Conservation (phyloP, 2,797 vertebrate species). For the Eulemur albifrons region DNA sequence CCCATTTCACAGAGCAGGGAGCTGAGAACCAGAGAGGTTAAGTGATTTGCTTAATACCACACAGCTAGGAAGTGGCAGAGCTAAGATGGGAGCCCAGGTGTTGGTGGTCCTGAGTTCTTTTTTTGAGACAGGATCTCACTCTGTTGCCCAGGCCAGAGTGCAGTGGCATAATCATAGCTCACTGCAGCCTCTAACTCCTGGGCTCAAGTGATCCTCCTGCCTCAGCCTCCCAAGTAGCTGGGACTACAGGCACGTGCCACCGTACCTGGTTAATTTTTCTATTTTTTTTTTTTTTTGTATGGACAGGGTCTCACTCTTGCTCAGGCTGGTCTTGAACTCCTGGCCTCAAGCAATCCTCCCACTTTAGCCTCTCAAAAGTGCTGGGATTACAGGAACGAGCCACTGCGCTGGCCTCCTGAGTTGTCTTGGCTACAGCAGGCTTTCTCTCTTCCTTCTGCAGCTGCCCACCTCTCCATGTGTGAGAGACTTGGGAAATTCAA, state of each 20-base stretch:
- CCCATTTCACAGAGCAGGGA: background rate
- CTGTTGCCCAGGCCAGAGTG: background rate
- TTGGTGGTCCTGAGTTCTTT: background rate
- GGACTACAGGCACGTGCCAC: background rate
- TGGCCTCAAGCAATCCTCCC: background rate
- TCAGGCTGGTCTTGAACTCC: too few species aligned
- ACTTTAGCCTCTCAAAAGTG: background rate
- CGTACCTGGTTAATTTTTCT: background rate
- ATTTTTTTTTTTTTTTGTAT: too few species aligned
- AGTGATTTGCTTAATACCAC: background rate
- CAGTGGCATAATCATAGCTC: too few species aligned
- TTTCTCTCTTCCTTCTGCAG: background rate
- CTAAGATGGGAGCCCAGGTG: background rate
- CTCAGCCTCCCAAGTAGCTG: too few species aligned
- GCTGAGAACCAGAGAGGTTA: constrained; percentile 2
- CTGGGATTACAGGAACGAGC: background rate
- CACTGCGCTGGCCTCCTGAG: background rate
- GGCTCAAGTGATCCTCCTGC: too few species aligned
- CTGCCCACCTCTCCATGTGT: background rate
- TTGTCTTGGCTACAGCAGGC: background rate
- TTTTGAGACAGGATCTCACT: background rate
- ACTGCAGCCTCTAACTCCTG: background rate
- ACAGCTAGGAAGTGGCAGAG: background rate
- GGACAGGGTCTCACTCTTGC: too few species aligned
- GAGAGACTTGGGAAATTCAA: background rate